Evolutionary conservation across 2,888 invertebrate species (phyloP), one percentile per base, ranked within the genome.

Genomic region (Sphecodes monilicornis): DNA sequence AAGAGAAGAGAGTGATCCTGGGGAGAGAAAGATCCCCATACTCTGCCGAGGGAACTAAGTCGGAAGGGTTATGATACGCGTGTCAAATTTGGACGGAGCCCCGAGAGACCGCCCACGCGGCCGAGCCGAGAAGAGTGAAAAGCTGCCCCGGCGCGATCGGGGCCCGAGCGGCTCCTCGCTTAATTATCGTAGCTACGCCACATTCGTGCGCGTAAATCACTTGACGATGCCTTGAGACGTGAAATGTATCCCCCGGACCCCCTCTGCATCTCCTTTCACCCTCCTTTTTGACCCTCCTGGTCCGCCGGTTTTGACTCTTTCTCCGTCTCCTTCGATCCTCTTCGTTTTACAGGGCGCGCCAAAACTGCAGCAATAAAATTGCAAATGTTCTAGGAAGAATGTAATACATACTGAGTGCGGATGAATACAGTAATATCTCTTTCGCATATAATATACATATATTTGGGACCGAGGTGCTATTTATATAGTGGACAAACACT

Each of bases 141-240:
- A 82, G 86, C 78, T 77, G 86, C 78, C 70, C 89, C 84, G 88
- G 83, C 86, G 84, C 91, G 91, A 92, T 91, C 91, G 86, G 87
- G 85, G 86, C 88, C 88, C 85, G 85, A 89, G 86, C 91, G 89
- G 89, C 90, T 91, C 91, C 91, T 91, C 92, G 93, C 92, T 93
- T 93, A 93, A 93, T 93, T 93, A 93, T 92, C 91, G 91, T 93
- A 93, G 91, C 92, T 92, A 92, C 91, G 91, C 91, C 91, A 92
- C 91, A 91, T 93, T 92, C 91, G 91, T 91, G 92, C 92, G 91
- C 93, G 93, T 93, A 93, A 93, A 93, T 93, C 93, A 93, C 91
- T 92, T 90, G 91, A 89, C 90, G 91, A 91, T 92, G 90, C 91
- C 86, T 82, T 82, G 70, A 86, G 90, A 90, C 85, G 89, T 78